Base-by-base conservation (phyloP, 2,888 invertebrate species). In the Mactromeris polynyma region DNA sequence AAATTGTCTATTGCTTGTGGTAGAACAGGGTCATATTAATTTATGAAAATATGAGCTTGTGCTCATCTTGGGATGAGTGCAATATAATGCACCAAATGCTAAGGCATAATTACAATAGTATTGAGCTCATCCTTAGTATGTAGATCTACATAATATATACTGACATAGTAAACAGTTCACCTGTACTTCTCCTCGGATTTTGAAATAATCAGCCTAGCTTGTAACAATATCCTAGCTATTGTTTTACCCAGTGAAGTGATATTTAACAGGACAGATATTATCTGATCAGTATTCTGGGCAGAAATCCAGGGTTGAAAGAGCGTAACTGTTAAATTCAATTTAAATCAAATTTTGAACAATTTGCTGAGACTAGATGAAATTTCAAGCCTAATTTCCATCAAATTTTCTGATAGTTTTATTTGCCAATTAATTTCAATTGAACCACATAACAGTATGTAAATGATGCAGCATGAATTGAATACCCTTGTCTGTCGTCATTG, bases 361-460 rank as follows among this genome's bases (percentile, higher is more conserved):
- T 73, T 87, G 54, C 38, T 40, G n/a, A 89, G 89, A 89, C 89
- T 83, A 89, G 89, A 89, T 89, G 81, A 89, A 85, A 89, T 89
- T 80, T 77, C 83, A 80, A 54, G 85, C 85, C 31, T 85, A 89
- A 89, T 85, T 89, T 81, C 38, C 82, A 78, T 82, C 79, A 69
- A 73, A 83, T 83, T 89, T 42, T 81, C 58, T 51, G 85, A 88
- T 88, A 85, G 80, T 51, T 84, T 64, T 77, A 81, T 42, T 54
- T 80, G 80, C 80, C 85, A 85, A 85, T 85, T 85, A 80, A 80
- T 79, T 80, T 85, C 80, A 78, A 51, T 36, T 85, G 85, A 85
- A 85, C 85, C 85, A 46, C 80, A 85, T 80, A 84, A 84, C 78
- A 78, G 77, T 84, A 84, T 84, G 84, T 54, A 84, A 84, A 84